phyloP scores from a whole-genome alignment of 2,113 vertebrate genomes.

The Xenopus laevis region DNA sequence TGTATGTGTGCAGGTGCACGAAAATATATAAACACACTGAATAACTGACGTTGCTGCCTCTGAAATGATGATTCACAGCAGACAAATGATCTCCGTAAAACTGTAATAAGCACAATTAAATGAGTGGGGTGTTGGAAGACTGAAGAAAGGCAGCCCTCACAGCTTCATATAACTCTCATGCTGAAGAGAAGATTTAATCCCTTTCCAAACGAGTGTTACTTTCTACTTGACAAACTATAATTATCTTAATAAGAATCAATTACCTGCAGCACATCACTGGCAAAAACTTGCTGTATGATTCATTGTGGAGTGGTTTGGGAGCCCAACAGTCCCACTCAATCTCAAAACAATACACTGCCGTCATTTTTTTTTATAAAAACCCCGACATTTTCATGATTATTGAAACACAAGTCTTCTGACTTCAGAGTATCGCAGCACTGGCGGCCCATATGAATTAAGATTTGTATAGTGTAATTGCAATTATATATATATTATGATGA shows the following conservation, averaged over 20 bases:
- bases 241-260: constrained; percentile 31
- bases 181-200: constrained; percentile 9
- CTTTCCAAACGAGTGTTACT: constrained; percentile 5
- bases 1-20: no score
- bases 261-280: constrained; percentile 12
- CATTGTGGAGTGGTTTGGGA: background rate
- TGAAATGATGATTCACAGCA: constrained; percentile 28
- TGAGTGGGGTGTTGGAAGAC: constrained; percentile 6
- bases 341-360: background rate
- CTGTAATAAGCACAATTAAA: constrained; percentile 23
- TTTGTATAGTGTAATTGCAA: no score
- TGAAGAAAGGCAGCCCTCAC: constrained; percentile 9
- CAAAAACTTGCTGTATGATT: background rate
- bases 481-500: no score
- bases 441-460: no score
- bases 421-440: no score
- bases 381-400: no score
- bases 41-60: background rate
- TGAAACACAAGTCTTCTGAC: no score
- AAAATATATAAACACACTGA: background rate
- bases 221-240: constrained; percentile 14
- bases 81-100: background rate
- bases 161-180: background rate
- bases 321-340: background rate
- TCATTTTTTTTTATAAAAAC: no score